phyloP scores from a whole-genome alignment of 2,888 invertebrate genomes.

The Exephanes ischioxanthus region DNA sequence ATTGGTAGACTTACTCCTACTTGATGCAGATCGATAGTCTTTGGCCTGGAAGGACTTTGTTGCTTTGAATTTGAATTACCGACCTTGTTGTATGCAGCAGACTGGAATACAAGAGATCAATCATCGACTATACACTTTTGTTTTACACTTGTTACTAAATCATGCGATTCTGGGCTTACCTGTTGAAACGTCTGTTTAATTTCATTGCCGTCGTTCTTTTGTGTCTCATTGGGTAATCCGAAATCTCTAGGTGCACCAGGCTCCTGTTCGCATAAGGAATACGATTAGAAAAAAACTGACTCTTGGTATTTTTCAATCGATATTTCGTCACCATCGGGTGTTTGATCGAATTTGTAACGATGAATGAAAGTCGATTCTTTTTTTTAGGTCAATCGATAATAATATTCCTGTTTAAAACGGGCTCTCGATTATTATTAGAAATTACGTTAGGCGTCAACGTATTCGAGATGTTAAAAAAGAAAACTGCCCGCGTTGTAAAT shows the following conservation, averaged over 20 bases:
- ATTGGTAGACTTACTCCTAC: slow-evolving; percentile 71
- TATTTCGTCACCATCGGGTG: background rate
- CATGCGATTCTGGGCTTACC: slow-evolving; percentile 61
- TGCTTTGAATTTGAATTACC: slow-evolving; percentile 51
- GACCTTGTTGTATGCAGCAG: slow-evolving; percentile 50
- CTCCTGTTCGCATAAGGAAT: slow-evolving; percentile 69
- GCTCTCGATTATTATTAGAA: slow-evolving; percentile 70
- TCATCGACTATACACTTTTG: slow-evolving; percentile 19
- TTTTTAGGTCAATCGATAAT: slow-evolving; percentile 14
- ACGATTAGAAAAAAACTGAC: slow-evolving; percentile 17
- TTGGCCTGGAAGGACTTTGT: slow-evolving; percentile 51
- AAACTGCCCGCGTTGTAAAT: slow-evolving; percentile 14
- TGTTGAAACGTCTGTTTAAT: slow-evolving; percentile 41
- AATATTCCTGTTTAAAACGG: slow-evolving; percentile 26
- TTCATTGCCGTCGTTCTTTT: slow-evolving; percentile 48
- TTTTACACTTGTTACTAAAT: background rate
- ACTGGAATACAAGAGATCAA: slow-evolving; percentile 62
- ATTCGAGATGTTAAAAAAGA: slow-evolving; percentile 12
- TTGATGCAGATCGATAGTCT: slow-evolving; percentile 73
- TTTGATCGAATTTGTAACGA: slow-evolving; percentile 32
- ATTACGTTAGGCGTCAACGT: slow-evolving; percentile 65
- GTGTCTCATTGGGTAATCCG: slow-evolving; percentile 56
- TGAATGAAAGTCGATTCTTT: slow-evolving; percentile 51
- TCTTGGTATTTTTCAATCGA: slow-evolving; percentile 3
- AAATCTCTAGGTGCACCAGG: slow-evolving; percentile 67